A percentile compares a stretch with the other conserved stretches of the same genome.
phyloP scores from a whole-genome alignment of 2,888 invertebrate species.

The Spodoptera picta region DNA sequence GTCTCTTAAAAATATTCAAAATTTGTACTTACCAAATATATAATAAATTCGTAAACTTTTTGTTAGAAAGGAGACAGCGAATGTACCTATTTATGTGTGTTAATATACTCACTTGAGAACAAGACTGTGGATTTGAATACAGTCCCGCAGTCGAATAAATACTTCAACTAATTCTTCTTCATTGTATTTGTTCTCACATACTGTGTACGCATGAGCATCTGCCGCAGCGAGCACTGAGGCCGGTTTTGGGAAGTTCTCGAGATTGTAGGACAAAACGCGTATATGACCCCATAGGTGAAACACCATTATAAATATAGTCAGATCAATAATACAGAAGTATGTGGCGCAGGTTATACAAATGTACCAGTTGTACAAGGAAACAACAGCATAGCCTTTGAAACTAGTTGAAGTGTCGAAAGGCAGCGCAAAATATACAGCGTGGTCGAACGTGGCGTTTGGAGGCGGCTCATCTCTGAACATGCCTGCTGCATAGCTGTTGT shows the following conservation, averaged over 20 bases:
- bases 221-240: neutral
- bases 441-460: slow-evolving; percentile 30
- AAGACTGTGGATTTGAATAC: slow-evolving; percentile 27
- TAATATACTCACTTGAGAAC: slow-evolving; percentile 31
- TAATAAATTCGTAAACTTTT: too few species aligned
- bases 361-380: slow-evolving; percentile 9
- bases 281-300: slow-evolving; percentile 43
- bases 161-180: slow-evolving; percentile 22
- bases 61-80: neutral
- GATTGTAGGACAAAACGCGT: slow-evolving; percentile 22
- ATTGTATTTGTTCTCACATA: slow-evolving; percentile 14
- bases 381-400: slow-evolving; percentile 1
- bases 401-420: slow-evolving; percentile 29
- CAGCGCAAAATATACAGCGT: slow-evolving; percentile 13
- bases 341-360: neutral
- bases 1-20: too few species aligned
- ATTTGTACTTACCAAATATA: neutral
- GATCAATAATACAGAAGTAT: slow-evolving; percentile 17
- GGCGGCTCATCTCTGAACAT: slow-evolving; percentile 13
- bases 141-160: slow-evolving; percentile 6
- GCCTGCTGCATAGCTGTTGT: slow-evolving; percentile 15
- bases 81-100: neutral
- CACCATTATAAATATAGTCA: slow-evolving; percentile 18
- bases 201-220: neutral
- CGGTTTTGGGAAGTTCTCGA: slow-evolving; percentile 31